Conservation (phyloP, 2,888 invertebrate species). For the Luffia ferchaultella region DNA sequence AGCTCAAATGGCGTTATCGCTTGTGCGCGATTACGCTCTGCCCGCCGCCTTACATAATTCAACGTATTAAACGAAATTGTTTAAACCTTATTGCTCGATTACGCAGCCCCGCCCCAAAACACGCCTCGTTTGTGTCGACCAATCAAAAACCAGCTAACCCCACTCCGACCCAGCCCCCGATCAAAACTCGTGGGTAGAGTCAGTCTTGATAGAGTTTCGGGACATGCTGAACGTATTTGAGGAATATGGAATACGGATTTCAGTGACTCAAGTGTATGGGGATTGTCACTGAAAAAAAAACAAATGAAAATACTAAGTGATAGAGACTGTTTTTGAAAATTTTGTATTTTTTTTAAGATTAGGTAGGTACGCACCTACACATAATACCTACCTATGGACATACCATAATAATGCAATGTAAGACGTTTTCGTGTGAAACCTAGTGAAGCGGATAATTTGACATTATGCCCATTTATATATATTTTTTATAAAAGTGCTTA, state of each 20-base stretch:
- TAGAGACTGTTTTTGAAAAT: too few relatives aligned
- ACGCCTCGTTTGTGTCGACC: slow-evolving; percentile 55
- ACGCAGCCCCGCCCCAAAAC: slow-evolving; percentile 55
- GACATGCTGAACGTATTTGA: slow-evolving; percentile 12
- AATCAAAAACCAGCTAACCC: slow-evolving; percentile 33
- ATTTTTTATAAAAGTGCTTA: too few relatives aligned
- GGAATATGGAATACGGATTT: slow-evolving; percentile 23
- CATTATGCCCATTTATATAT: too few relatives aligned
- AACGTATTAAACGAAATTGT: slow-evolving; percentile 69
- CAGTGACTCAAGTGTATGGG: slow-evolving; percentile 21
- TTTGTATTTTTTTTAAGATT: too few relatives aligned
- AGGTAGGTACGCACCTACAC: too few relatives aligned
- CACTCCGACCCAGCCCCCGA: slow-evolving; percentile 32
- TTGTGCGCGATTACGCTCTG: slow-evolving; percentile 66
- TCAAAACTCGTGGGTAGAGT: slow-evolving; percentile 23
- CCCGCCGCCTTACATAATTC: slow-evolving; percentile 67
- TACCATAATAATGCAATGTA: too few relatives aligned
- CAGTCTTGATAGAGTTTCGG: slow-evolving; percentile 31
- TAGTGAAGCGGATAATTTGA: too few relatives aligned
- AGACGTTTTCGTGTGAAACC: too few relatives aligned
- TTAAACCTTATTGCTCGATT: slow-evolving; percentile 69
- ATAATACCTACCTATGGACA: too few relatives aligned
- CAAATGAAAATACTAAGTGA: neutral
- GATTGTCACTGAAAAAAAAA: neutral
- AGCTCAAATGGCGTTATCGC: slow-evolving; percentile 67